Evolutionary conservation across 2,888 invertebrate species (phyloP), one percentile per base, ranked within the genome.

Genomic region (Melitaea athalia): DNA sequence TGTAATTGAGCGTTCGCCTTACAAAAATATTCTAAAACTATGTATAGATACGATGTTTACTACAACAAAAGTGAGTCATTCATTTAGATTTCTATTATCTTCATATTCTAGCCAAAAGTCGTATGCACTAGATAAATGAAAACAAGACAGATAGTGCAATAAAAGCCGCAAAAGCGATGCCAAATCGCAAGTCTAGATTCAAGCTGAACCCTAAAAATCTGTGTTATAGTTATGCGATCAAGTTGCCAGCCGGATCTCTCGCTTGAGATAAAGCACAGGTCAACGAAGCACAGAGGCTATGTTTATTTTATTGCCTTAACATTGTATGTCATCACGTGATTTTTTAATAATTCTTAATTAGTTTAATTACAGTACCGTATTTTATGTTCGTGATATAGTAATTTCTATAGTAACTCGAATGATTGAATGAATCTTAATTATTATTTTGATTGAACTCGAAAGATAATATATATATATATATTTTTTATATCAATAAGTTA

Each of bases 171-270:
- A 49, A n/a, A 45, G 14, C 47, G 3, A n/a, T 49, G n/a, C 47
- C 47, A 49, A 49, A 49, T 49, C 38, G 47, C n/a, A n/a, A 47
- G 14, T 45, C 45, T 45, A 45, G 45, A 14, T 12, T 12, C 12
- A 57, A 31, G 42, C 52, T 52, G 70, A 64, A 68, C 59, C 71
- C 64, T 62, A 64, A 71, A 60, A 65, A 61, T 59, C 38, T 47
- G 59, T 64, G 63, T 57, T 64, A 60, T 57, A 24, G 24, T 1
- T 24, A 52, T 45, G 59, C 53, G 24, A 67, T 59, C 67, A 63
- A 67, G 85, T 88, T 83, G 79, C 83, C 78, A 84, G 77, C 83
- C 87, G 87, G 87, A 86, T 79, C 77, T 80, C 67, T 60, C 38
- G 55, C 38, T 38, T 7, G 6, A 38, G 67, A 71, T 81, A 85